Base-by-base conservation (phyloP, 1,140 invertebrate species). In the Asobara japonica region DNA sequence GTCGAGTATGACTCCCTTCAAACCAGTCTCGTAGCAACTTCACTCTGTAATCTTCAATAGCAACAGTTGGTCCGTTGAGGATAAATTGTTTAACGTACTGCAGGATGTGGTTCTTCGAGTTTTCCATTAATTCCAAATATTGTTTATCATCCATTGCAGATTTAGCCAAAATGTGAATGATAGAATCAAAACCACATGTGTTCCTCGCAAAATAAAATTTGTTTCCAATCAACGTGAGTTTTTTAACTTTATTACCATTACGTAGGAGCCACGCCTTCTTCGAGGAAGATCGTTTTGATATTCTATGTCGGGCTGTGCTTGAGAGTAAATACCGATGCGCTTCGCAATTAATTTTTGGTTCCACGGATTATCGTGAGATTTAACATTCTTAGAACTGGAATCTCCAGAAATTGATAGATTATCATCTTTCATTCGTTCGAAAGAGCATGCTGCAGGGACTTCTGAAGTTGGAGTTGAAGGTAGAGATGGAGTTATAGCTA, bases 171-270 rank as follows among this genome's bases (percentile, higher is more conserved):
- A 72, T 31, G 5, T 65, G 64, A 2, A 60, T 45, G 1, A 66
- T 18, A 1, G 70, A 51, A 27, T 66, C 70, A 22, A 72, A 72
- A 38, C 38, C 45, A 31, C 70, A 72, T 1, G 70, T 51, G 20
- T 72, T 66, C 8, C 4, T 29, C 7, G 65, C 36, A 31, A 29
- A 72, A 60, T 72, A 56, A 5, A 25, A 22, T 22, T 51, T 22
- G 2, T 66, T 56, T 10, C 13, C 62, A 22, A 56, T 66, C 25
- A 72, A 22, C 3, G 48, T 51, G 4, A 20, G 48, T 4, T 20
- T 36, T 66, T 66, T 65, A 4, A 66, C 70, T 6, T 6, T 11
- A 10, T 51, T 30, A 31, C 70, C 60, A 33, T 72, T 65, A 10
- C n/a, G 8, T 51, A 72, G 25, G 2, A 72, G 29, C 13, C 22